Conservation (phyloP, 53 echinoderm and acorn worm species). For the Crossaster papposus region DNA sequence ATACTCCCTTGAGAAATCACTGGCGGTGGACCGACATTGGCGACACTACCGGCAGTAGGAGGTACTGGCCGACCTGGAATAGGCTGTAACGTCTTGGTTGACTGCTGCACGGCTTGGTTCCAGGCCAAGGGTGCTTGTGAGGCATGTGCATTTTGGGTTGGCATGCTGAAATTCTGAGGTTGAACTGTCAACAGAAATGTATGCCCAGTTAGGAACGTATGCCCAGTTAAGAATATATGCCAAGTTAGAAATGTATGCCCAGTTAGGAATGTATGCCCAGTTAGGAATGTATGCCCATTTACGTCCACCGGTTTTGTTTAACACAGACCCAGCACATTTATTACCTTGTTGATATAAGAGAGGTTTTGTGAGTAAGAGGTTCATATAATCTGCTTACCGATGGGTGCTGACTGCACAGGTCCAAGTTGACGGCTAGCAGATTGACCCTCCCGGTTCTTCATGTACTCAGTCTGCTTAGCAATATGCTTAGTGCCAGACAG, state of each 20-base stretch:
- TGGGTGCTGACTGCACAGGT: neutral
- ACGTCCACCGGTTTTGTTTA: too few relatives aligned
- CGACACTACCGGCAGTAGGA: neutral
- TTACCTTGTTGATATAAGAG: too few relatives aligned
- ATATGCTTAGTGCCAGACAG: constrained; percentile 31
- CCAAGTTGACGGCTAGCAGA: neutral
- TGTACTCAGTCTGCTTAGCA: constrained; percentile 20
- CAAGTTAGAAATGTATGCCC: too few relatives aligned
- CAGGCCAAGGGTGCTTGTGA: neutral
- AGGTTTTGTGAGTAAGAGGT: too few relatives aligned
- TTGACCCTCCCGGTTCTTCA: constrained; percentile 9
- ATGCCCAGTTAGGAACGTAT: too few relatives aligned
- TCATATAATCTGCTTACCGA: neutral
- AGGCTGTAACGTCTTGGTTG: neutral
- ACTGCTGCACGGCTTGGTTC: constrained; percentile 1
- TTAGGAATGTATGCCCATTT: too few relatives aligned
- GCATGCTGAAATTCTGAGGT: constrained; percentile 8
- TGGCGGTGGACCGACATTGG: constrained; percentile 4
- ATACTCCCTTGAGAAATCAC: constrained; percentile 3
- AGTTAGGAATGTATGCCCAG: too few relatives aligned
- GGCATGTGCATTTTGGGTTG: neutral
- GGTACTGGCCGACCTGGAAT: neutral
- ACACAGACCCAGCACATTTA: too few relatives aligned
- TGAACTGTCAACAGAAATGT: constrained; percentile 19
- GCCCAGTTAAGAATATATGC: too few relatives aligned